Evolutionary conservation across 2,797 vertebrate species (phyloP).

Genomic region (Gymnocypris eckloni): DNA sequence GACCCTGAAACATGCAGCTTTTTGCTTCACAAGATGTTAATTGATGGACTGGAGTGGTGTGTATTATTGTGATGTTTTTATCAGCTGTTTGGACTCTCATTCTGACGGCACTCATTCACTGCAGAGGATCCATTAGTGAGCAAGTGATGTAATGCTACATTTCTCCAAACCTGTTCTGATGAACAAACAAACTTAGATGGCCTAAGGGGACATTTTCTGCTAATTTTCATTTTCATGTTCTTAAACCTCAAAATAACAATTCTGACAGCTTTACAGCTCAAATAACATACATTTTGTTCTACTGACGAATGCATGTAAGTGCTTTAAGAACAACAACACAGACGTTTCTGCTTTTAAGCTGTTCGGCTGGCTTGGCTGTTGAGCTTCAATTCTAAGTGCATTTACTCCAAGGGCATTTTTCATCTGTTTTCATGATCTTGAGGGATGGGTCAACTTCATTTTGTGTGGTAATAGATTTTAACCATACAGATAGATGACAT

Average conservation of each 20-base stretch:
- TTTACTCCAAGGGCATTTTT: constrained; percentile 19
- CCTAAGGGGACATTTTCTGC: not conserved
- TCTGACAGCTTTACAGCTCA: constrained; percentile 6
- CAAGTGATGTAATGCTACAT: not conserved
- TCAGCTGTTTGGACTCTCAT: not conserved
- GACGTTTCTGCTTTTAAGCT: not conserved
- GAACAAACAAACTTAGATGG: not conserved
- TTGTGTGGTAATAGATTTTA: not conserved
- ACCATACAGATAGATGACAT: not conserved
- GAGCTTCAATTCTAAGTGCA: not conserved
- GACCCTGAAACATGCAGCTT: not conserved
- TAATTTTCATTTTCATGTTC: not conserved
- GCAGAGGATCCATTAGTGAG: not conserved
- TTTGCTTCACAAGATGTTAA: not conserved
- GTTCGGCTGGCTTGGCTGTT: not conserved
- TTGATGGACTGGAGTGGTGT: not conserved
- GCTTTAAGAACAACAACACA: not conserved
- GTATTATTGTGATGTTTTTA: not conserved
- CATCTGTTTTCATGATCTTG: not conserved
- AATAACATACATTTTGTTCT: not conserved
- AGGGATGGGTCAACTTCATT: not conserved
- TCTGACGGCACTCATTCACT: not conserved
- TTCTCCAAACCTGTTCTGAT: not conserved
- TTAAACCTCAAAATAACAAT: not conserved
- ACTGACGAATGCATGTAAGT: not conserved